Base-by-base conservation (phyloP, 2,113 vertebrate species). In the Azemiops feae region DNA sequence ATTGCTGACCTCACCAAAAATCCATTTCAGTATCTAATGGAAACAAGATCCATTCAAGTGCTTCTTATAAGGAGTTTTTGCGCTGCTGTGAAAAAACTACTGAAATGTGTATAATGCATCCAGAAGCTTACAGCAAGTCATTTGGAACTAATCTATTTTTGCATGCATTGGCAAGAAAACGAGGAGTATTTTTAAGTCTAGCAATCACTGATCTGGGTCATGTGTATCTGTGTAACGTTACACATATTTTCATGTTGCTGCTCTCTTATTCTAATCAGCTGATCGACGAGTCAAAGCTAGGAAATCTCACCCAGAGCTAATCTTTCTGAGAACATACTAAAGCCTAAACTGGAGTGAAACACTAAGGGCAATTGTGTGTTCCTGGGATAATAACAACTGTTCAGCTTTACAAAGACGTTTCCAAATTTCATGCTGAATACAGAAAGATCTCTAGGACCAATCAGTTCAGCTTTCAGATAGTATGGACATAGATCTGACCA, bases 121-220 rank as follows among this genome's bases (percentile, higher is more conserved):
- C 81, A 88, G 43, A 88, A 90, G 52, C 30, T 86, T 60, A 89
- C 55, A 92, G 27, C 85, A 88, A 89, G 43, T 92, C 8, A 8
- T 58, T 91, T 90, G 20, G 10, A 94, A 89, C 7, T 90, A 74
- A 27, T 85, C 58, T 89, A 20, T 93, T 93, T 91, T 94, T 92
- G 91, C 23, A 9, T 93, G 52, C 58, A 5, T 57, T 92, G 87
- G 54, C 45, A 93, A 60, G 25, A 43, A 89, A 43, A 91, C 60
- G 55, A 89, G n/a, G 91, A 57, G n/a, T 69, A 54, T 34, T 74
- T 25, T 43, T 89, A 81, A 89, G 54, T 34, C 45, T 93, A 14
- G 86, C 64, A 88, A 81, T 89, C 69, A 85, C 43, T 85, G 12
- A 52, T 30, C n/a, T 92, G 58, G 27, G 25, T 47, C 5, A 27